Percentiles rank a stretch among this genome's conserved stretches.
phyloP scores from a whole-genome alignment of 2,113 vertebrate genomes.

The Tenebrosternarchus preto region DNA sequence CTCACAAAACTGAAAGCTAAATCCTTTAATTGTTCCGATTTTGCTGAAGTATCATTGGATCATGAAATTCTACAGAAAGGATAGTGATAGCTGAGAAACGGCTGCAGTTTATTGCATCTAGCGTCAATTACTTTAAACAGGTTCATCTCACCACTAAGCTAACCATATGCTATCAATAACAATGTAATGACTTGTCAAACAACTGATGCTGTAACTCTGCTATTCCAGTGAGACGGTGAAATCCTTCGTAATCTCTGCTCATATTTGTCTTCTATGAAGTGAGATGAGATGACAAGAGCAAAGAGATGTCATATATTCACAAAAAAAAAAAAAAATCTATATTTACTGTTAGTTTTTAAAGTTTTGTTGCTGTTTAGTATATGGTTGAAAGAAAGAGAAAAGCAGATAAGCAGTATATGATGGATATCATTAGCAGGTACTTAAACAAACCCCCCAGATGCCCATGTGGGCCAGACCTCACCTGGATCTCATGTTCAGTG shows the following conservation, averaged over 20 bases:
- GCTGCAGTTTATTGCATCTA: not conserved
- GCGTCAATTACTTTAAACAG: not conserved
- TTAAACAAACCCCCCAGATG: not conserved
- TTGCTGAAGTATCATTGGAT: constrained; percentile 36
- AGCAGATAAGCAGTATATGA: not conserved
- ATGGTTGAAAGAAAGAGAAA: not conserved
- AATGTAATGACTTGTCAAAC: not conserved
- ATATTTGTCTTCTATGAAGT: constrained; percentile 15
- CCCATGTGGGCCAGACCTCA: constrained; percentile 7
- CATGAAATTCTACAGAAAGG: constrained; percentile 5
- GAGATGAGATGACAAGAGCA: not conserved
- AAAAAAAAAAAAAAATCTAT: not conserved
- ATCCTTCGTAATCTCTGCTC: constrained; percentile 24
- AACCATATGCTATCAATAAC: not conserved
- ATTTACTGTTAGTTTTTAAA: not conserved
- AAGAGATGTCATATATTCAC: not conserved
- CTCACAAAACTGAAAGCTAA: constrained; percentile 49
- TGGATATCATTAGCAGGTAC: constrained; percentile 21
- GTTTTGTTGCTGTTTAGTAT: not conserved
- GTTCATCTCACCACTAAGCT: not conserved
- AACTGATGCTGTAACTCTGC: not conserved
- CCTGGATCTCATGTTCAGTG: constrained; percentile 24
- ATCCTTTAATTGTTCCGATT: constrained; percentile 47
- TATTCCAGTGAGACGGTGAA: constrained; percentile 1
- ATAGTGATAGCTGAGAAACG: not conserved